A percentile compares a stretch with the other conserved stretches of the same genome.
These are phyloP conservation scores for Conus ventricosus DNA, from an alignment of 1,140 invertebrate genomes.

Conservation along the genomic window DNA sequence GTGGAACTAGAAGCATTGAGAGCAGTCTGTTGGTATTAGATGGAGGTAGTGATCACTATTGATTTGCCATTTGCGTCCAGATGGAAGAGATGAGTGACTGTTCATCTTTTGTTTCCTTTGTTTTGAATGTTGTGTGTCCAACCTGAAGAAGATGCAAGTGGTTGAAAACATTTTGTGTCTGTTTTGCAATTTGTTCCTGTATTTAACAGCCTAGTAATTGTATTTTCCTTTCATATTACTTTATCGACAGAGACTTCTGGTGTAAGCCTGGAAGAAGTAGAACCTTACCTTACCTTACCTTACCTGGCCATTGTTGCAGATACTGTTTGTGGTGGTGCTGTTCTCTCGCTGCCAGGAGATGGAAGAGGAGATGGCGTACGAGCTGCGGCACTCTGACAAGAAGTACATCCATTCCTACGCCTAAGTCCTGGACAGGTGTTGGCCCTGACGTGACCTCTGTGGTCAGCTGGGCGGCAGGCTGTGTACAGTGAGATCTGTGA, in stretches of 20 bases:
- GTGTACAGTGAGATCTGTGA: too few species aligned
- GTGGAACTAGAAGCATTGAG: too few species aligned
- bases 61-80: too few species aligned
- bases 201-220: not conserved
- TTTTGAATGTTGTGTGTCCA: too few species aligned
- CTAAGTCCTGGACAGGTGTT: not conserved
- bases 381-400: slow-evolving; percentile 55
- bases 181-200: not conserved
- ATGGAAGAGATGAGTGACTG: too few species aligned
- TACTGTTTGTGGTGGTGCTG: slow-evolving; percentile 51
- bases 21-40: too few species aligned
- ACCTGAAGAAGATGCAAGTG: too few species aligned
- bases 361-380: slow-evolving; percentile 60
- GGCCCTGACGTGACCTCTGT: too few species aligned
- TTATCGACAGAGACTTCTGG: not conserved
- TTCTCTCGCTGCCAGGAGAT: slow-evolving; percentile 56
- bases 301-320: slow-evolving; percentile 43
- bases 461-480: too few species aligned
- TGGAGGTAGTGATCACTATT: too few species aligned
- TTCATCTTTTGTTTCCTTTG: too few species aligned
- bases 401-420: slow-evolving; percentile 51
- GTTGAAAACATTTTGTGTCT: too few species aligned
- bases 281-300: not conserved
- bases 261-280: not conserved
- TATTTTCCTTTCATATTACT: not conserved